These are phyloP conservation scores for Osmoderma eremita DNA, from an alignment of 2,888 invertebrate genomes.

Conservation along the genomic window DNA sequence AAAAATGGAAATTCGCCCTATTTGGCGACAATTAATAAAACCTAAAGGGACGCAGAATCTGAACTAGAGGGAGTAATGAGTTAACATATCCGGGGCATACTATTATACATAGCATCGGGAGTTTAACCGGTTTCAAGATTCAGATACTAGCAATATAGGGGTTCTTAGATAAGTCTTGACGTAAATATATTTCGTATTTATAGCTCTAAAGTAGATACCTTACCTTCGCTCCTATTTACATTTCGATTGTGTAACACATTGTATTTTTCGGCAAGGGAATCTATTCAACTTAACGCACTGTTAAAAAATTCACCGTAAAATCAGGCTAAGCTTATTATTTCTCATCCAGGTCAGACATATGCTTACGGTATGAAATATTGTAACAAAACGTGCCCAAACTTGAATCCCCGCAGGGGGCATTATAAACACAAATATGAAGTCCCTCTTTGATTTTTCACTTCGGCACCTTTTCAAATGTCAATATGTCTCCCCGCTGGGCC, in stretches of 20 bases:
- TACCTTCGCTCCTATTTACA: conserved; percentile 25
- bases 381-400: conserved; percentile 62
- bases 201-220: conserved; percentile 1
- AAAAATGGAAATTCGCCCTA: too few relatives aligned
- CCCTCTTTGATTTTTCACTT: conserved; percentile 46
- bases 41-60: too few relatives aligned
- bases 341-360: conserved; percentile 57
- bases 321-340: conserved; percentile 57
- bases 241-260: conserved; percentile 20
- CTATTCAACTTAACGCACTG: conserved; percentile 37
- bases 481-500: conserved; percentile 42
- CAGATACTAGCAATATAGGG: too few relatives aligned
- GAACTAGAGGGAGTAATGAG: too few relatives aligned
- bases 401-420: conserved; percentile 59
- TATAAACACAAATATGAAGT: conserved; percentile 62
- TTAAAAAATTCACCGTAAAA: conserved; percentile 38
- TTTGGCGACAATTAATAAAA: too few relatives aligned
- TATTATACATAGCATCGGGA: too few relatives aligned
- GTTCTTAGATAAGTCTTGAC: too few relatives aligned
- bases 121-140: too few relatives aligned
- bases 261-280: conserved; percentile 19
- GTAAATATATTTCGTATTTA: too few relatives aligned
- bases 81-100: too few relatives aligned
- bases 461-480: conserved; percentile 46
- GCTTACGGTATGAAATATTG: conserved; percentile 58